Base-by-base conservation (phyloP, 2,888 invertebrate species). In the Hemithea aestivaria region DNA sequence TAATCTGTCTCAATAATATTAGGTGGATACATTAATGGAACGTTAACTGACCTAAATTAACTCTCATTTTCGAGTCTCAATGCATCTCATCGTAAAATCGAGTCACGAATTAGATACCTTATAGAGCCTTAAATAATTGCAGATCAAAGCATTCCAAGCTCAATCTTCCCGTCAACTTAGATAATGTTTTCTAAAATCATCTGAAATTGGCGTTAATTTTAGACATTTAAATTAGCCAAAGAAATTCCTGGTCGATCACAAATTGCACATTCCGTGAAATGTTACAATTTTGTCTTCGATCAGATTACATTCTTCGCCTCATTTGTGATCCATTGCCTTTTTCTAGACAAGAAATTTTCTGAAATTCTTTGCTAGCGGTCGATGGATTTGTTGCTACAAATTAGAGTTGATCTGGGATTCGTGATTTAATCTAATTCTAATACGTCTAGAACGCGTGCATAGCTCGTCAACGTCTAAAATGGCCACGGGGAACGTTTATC, bases 401-500 rank as follows among this genome's bases (percentile, higher is more conserved):
- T 24, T 12, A 12, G 9, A 35, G 16, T 31, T 28, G 34, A 20
- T 33, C 30, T 36, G 41, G 38, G 45, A 58, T 45, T 53, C 48
- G 34, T 63, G 56, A 66, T 70, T 57, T 41, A 36, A 35, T 54
- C 73, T 75, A 75, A 76, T 74, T 72, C 73, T 55, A 48, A 62
- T 16, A 16, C 54, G 68, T 75, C 69, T 62, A 62, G 54, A 66
- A 63, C 62, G 67, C 78, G 75, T 74, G 77, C 66, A 55, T 60
- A 55, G 56, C 68, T 56, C 68, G 67, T 79, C 76, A 68, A 69
- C 74, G 80, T 76, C 81, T 76, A 71, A 62, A 53, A 48, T 48
- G 35, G 70, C 83, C 75, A 64, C 66, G 41, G 69, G 80, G 23
- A 34, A 40, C 37, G 30, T 34, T 43, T 42, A 45, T 36, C 31